Evolutionary conservation across 2,797 vertebrate genomes (phyloP), one percentile per base, ranked within the genome.

Genomic region (Sebastolobus altivelis): DNA sequence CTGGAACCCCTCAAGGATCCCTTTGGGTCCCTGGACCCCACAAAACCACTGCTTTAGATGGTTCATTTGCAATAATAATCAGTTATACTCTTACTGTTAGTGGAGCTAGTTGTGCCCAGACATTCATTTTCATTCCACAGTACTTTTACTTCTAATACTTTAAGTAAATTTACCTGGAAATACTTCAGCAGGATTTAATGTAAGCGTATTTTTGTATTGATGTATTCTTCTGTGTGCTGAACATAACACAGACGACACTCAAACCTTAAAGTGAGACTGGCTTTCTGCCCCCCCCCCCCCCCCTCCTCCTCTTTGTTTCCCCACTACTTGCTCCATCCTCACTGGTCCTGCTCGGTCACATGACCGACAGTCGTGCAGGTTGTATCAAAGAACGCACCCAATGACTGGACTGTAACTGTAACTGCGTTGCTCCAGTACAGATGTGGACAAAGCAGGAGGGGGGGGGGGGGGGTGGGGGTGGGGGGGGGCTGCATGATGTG

Each of bases 381-480:
- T 69, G 80, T 68, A 79, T 75, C 82, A 76, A 77, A 82, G 79
- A 88, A 80, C 3, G 55, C 72, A 77, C 82, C 72, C 83, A 82
- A 13, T 79, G 70, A 80, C 37, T 72, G 25, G 3, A 82, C 69
- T 72, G 60, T 68, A 75, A 65, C 72, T 67, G 72, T n/a, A 52
- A 38, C 12, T 72, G 77, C 62, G 37, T 68, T 60, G 67, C 46
- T 55, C 27, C 18, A 14, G 6, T 8, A 27, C 35, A 73, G 60
- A 61, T 1, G 16, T 59, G 37, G 46, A 73, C 54, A 76, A 55
- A 29, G 52, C 25, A 55, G 66, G 31, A 16, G 25, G 25, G 25
- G 25, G 25, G 25, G 25, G 25, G 25, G 25, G 18, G 12, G 1
- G 22, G 35, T 2, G 20, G 12, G 43, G 1, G 18, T 11, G 1